Base-by-base conservation (phyloP, 2,797 vertebrate species). In the Tapirus indicus region DNA sequence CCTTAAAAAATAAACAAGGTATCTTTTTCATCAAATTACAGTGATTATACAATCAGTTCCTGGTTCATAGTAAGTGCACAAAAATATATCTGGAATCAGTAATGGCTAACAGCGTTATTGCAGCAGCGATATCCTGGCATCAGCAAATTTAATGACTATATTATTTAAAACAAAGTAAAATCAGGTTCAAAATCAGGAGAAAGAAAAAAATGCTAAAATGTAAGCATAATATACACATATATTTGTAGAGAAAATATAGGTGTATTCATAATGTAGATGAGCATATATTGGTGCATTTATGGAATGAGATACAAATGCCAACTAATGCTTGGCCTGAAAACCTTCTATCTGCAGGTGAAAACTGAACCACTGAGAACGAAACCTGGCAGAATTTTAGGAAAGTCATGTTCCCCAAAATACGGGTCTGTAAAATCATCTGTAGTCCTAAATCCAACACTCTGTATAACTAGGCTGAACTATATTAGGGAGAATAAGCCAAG, bases 131-230 rank as follows among this genome's bases (percentile, higher is more conserved):
- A 88, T 38, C 4, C 35, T 11, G 56, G 23, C 20, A 72, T 68
- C 62, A 95, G 82, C 9, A 84, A n/a, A 56, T 72, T n/a, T 35
- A 74, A 92, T 60, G 25, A 83, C 56, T 32, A 41, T 52, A 68
- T 87, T 64, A 87, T 80, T 71, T 83, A 88, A 94, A 91, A 77
- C 23, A 78, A 86, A 79, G 94, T 80, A 64, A 95, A 94, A 77
- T 66, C 5, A 84, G 7, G 79, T 94, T 69, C 35, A 88, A 86
- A 86, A 77, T 58, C 10, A 49, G 23, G 32, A 38, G 21, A 38
- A n/a, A 86, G 35, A 80, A 77, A 52, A 69, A 38, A 77, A 47
- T 20, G 7, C 25, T 60, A 49, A 84, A 95, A 85, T 77, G 8
- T 60, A 72, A 89, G 44, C 9, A 75, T 32, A 79, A 75, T 32